Percentiles rank a stretch among this genome's conserved stretches.
Evolutionary conservation across 2,888 invertebrate species (phyloP).

Genomic region (Hydriomena furcata): DNA sequence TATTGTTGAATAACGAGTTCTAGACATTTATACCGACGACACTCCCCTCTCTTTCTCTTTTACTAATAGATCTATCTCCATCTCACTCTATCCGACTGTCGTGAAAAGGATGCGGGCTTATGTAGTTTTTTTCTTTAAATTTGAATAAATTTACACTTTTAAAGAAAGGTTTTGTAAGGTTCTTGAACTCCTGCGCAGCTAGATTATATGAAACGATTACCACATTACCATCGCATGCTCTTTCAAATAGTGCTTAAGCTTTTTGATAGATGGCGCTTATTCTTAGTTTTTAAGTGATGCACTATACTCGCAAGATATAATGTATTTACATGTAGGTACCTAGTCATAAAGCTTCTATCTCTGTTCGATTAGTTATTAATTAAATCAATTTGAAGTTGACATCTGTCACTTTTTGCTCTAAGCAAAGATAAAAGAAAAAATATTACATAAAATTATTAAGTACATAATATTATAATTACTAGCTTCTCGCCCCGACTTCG

Average conservation of each 20-base stretch:
- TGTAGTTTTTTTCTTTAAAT: slow-evolving; percentile 66
- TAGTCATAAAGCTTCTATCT: too few species aligned
- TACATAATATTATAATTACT: too few species aligned
- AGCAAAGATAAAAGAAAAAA: too few species aligned
- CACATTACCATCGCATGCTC: slow-evolving; percentile 11
- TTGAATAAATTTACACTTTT: slow-evolving; percentile 81
- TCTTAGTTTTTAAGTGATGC: too few species aligned
- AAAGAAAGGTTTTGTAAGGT: slow-evolving; percentile 63
- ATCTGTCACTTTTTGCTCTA: too few species aligned
- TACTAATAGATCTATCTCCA: slow-evolving; percentile 14
- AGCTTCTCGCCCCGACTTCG: too few species aligned
- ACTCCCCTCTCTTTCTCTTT: slow-evolving; percentile 36
- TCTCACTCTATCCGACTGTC: slow-evolving; percentile 44
- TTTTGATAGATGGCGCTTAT: slow-evolving; percentile 11
- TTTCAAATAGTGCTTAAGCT: slow-evolving; percentile 6
- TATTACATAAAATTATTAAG: too few species aligned
- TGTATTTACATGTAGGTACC: too few species aligned
- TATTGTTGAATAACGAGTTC: slow-evolving; percentile 60
- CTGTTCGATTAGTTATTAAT: too few species aligned
- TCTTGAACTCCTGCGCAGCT: slow-evolving; percentile 54
- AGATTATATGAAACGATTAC: slow-evolving; percentile 38
- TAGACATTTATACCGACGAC: slow-evolving; percentile 32
- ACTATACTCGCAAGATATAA: too few species aligned
- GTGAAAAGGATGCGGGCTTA: slow-evolving; percentile 65
- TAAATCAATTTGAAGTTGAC: too few species aligned